phyloP scores from a whole-genome alignment of 2,888 invertebrate species.

The Rotaria magnacalcarata region DNA sequence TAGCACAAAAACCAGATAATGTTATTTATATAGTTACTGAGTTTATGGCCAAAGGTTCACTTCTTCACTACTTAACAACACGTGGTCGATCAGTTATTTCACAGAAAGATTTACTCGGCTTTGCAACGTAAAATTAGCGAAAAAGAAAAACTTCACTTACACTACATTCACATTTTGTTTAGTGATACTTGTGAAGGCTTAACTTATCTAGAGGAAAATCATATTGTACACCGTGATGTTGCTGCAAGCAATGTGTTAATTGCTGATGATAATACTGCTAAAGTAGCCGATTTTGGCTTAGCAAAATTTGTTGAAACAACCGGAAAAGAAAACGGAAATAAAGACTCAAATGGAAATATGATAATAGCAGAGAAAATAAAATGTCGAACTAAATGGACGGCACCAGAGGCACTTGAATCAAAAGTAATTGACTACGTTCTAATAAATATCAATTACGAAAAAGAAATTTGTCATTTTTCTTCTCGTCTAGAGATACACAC shows the following conservation, averaged over 20 bases:
- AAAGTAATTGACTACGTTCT: slow-evolving; percentile 43
- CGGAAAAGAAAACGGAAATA: slow-evolving; percentile 55
- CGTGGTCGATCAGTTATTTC: slow-evolving; percentile 91
- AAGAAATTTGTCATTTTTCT: too few species aligned
- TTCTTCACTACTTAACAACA: slow-evolving; percentile 92
- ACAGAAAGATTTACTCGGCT: slow-evolving; percentile 90
- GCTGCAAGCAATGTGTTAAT: slow-evolving; percentile 96
- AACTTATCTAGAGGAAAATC: slow-evolving; percentile 91
- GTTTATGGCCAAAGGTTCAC: slow-evolving; percentile 88
- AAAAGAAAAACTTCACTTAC: background rate
- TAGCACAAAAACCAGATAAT: slow-evolving; percentile 66
- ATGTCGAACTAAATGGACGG: slow-evolving; percentile 99
- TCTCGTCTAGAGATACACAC: slow-evolving; percentile 23
- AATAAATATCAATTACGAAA: too few species aligned
- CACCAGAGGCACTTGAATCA: slow-evolving; percentile 80
- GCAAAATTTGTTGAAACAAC: slow-evolving; percentile 84
- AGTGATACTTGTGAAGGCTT: slow-evolving; percentile 96
- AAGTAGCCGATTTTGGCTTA: slow-evolving; percentile 61
- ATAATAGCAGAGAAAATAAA: slow-evolving; percentile 69
- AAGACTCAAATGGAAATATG: slow-evolving; percentile 12
- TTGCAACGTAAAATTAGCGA: slow-evolving; percentile 74
- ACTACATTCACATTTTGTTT: slow-evolving; percentile 49
- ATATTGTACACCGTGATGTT: slow-evolving; percentile 90
- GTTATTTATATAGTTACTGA: slow-evolving; percentile 55
- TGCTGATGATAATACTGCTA: slow-evolving; percentile 64